Percentiles rank a stretch among this genome's conserved stretches.
Conservation (phyloP, 2,797 vertebrate species). For the Falco rusticolus region DNA sequence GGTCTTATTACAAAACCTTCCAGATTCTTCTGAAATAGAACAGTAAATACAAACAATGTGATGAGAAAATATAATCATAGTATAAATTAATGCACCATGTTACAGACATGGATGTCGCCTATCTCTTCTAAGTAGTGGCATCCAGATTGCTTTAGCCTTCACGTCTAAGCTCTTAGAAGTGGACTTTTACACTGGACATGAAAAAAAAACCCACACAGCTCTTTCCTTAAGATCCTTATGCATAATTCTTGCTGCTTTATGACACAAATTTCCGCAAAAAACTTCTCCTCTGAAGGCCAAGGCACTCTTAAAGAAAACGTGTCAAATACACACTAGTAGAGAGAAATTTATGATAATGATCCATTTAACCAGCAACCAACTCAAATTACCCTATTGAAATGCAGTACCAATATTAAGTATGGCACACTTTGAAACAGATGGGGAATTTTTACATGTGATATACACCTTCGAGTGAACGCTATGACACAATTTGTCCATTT, state of each 20-base stretch:
- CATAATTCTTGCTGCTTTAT: neutral
- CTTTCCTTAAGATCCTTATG: neutral
- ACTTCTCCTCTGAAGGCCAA: neutral
- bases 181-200: fast-evolving
- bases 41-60: neutral
- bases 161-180: neutral
- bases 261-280: neutral
- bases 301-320: neutral
- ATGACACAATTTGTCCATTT: neutral
- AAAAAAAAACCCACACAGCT: neutral
- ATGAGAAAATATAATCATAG: neutral
- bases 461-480: neutral
- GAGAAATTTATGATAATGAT: neutral
- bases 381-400: neutral
- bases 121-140: neutral
- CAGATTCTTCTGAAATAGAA: neutral
- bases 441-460: neutral
- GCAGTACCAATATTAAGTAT: neutral
- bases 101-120: neutral
- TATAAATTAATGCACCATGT: neutral
- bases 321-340: neutral
- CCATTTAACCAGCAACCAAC: neutral
- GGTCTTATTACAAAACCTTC: neutral
- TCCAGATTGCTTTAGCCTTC: neutral
- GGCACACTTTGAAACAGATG: neutral